Conservation (phyloP, 2,888 invertebrate genomes). For the Anodontia alba region DNA sequence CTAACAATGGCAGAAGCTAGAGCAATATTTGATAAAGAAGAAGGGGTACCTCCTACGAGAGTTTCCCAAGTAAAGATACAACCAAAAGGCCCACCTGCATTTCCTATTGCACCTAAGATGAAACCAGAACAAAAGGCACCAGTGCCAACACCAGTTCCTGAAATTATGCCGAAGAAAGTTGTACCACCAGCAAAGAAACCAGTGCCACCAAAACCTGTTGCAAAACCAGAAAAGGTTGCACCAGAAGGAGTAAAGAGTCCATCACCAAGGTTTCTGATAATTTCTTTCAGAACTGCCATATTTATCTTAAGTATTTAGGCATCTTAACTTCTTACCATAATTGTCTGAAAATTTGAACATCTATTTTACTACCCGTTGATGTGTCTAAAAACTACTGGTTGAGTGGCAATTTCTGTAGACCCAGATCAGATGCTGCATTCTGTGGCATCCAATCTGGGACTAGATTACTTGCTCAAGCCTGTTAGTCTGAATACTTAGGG, state of each 20-base stretch:
- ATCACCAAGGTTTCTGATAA: constrained; percentile 46
- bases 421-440: too few relatives aligned
- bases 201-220: background rate
- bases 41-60: constrained; percentile 43
- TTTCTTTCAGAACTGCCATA: too few relatives aligned
- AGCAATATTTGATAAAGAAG: constrained; percentile 68
- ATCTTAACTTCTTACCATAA: too few relatives aligned
- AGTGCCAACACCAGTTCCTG: constrained; percentile 33
- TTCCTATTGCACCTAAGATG: constrained; percentile 30
- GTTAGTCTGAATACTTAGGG: too few relatives aligned
- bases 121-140: constrained; percentile 33
- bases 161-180: constrained; percentile 51
- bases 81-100: constrained; percentile 50
- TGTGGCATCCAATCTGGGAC: too few relatives aligned
- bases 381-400: too few relatives aligned
- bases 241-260: constrained; percentile 41
- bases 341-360: too few relatives aligned
- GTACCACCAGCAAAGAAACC: constrained; percentile 50
- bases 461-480: too few relatives aligned
- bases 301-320: too few relatives aligned
- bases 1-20: constrained; percentile 74
- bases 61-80: constrained; percentile 54
- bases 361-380: too few relatives aligned
- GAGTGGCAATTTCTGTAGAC: too few relatives aligned
- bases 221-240: background rate